phyloP scores from a whole-genome alignment of 2,797 vertebrate genomes.

The Leontocebus nigricollis region DNA sequence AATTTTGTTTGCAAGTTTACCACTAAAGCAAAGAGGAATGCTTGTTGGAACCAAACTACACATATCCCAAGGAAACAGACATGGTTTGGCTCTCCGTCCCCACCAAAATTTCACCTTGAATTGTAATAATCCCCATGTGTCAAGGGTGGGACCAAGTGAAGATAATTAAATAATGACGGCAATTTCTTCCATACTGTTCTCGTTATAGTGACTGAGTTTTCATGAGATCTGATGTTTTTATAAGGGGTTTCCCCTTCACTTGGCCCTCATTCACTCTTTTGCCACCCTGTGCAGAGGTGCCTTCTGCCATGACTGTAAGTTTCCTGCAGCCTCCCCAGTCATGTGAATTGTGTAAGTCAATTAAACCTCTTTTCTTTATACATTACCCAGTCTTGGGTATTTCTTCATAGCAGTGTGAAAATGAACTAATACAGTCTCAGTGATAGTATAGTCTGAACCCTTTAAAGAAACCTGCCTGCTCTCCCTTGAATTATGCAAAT shows the following conservation, averaged over 20 bases:
- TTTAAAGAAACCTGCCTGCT: slow-evolving; percentile 15
- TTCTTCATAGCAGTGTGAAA: not conserved
- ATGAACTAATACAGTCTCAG: not conserved
- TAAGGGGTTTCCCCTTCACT: not conserved
- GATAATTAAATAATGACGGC: not conserved
- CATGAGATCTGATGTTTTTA: not conserved
- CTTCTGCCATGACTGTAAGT: not conserved
- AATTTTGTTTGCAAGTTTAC: not conserved
- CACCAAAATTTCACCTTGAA: not conserved
- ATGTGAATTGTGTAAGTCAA: not conserved
- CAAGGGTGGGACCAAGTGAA: not conserved
- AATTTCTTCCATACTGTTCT: not conserved
- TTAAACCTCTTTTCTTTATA: not conserved
- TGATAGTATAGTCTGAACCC: not conserved
- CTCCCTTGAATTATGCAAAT: slow-evolving; percentile 57
- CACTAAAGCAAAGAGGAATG: not conserved
- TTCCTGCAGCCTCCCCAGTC: not conserved
- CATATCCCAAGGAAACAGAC: not conserved
- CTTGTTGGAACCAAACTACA: not conserved
- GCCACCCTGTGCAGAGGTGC: not conserved
- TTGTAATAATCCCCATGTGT: not conserved
- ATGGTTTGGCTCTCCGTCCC: not conserved
- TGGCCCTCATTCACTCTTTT: not conserved
- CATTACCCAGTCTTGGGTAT: not conserved
- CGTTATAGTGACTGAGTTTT: not conserved